Evolutionary conservation across 2,888 invertebrate species (phyloP).

Genomic region (Tipula lateralis): DNA sequence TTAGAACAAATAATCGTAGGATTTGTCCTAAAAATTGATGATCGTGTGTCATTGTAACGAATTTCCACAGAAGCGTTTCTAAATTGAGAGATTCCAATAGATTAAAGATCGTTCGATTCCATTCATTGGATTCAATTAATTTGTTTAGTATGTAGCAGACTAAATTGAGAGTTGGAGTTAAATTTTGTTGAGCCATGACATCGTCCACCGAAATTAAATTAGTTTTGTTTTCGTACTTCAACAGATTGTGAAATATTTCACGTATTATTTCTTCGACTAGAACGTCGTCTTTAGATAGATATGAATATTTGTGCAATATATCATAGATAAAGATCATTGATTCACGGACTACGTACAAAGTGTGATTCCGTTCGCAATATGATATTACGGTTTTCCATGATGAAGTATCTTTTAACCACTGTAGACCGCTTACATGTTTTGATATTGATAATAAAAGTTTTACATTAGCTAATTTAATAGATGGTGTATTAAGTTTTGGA

Average conservation of each 20-base stretch:
- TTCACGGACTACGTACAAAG: constrained; percentile 66
- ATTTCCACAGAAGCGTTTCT: constrained; percentile 44
- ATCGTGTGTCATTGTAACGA: constrained; percentile 45
- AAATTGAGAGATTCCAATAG: constrained; percentile 45
- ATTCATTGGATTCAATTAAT: constrained; percentile 49
- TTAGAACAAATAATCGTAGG: constrained; percentile 33
- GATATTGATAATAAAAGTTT: constrained; percentile 58
- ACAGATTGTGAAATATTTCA: constrained; percentile 47
- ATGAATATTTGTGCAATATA: constrained; percentile 55
- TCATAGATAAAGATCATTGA: constrained; percentile 60
- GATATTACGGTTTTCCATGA: constrained; percentile 62
- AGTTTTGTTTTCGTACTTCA: constrained; percentile 34
- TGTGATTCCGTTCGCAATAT: constrained; percentile 61
- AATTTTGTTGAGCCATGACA: constrained; percentile 51
- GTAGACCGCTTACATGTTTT: constrained; percentile 59
- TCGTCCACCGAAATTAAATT: constrained; percentile 51
- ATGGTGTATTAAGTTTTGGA: constrained; percentile 50
- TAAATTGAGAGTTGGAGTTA: constrained; percentile 56
- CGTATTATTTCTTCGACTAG: constrained; percentile 55
- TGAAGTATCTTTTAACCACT: constrained; percentile 59
- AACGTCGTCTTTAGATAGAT: constrained; percentile 49
- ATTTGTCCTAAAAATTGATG: constrained; percentile 43
- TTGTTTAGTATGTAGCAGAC: constrained; percentile 54
- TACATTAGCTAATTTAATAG: constrained; percentile 63
- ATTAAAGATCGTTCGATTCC: constrained; percentile 42